Conservation (phyloP, 2,113 vertebrate species). For the Equus quagga region DNA sequence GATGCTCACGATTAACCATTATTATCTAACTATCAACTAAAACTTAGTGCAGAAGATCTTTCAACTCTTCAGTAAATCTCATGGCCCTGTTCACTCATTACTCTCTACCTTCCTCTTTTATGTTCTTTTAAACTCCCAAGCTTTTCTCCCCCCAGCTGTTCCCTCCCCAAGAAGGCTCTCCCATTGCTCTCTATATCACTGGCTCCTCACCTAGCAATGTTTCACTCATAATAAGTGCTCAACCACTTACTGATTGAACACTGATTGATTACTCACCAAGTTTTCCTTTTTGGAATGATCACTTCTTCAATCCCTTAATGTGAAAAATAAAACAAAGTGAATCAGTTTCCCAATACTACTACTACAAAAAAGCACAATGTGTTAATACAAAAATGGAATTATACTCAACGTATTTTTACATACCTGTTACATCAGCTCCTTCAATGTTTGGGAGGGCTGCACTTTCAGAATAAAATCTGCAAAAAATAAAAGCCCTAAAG, state of each 20-base stretch:
- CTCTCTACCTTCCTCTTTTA: not conserved
- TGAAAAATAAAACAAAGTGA: not conserved
- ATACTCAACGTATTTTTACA: slow-evolving; percentile 28
- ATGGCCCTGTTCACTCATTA: not conserved
- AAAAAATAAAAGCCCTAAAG: slow-evolving; percentile 14
- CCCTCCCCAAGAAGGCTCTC: not conserved
- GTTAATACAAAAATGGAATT: not conserved
- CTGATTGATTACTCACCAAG: slow-evolving; percentile 89
- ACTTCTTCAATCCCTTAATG: slow-evolving; percentile 85
- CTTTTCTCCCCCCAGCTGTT: not conserved
- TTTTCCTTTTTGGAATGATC: slow-evolving; percentile 94
- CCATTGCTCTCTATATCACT: not conserved
- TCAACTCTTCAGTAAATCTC: not conserved
- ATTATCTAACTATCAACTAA: not conserved
- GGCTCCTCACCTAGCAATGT: not conserved
- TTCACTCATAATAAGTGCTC: not conserved
- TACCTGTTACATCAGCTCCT: slow-evolving; percentile 86
- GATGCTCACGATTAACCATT: not conserved
- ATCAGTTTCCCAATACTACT: not conserved
- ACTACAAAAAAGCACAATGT: not conserved
- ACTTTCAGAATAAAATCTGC: slow-evolving; percentile 87
- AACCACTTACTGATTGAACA: slow-evolving; percentile 6
- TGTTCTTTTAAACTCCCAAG: not conserved
- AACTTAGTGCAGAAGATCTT: not conserved
- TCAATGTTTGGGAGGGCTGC: slow-evolving; percentile 82